Evolutionary conservation across 2,113 vertebrate genomes (phyloP).

Genomic region (Emydura subglobosa): DNA sequence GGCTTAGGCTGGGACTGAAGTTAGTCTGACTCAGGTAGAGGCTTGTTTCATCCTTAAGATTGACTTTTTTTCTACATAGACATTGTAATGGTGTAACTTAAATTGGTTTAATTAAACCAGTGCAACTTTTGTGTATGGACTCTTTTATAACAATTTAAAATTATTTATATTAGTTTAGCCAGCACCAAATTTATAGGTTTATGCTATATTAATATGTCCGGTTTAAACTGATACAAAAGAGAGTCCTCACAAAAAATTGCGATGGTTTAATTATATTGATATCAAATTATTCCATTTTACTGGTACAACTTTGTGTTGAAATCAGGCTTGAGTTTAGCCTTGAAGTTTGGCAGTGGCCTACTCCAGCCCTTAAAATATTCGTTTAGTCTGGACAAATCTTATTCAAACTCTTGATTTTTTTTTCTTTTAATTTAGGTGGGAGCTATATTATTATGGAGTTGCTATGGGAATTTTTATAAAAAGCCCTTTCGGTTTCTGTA

Average conservation of each 20-base stretch:
- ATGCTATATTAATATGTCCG: background rate
- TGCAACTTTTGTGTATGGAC: background rate
- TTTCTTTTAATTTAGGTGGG: background rate
- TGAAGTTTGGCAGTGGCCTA: background rate
- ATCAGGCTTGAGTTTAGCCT: background rate
- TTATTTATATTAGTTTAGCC: background rate
- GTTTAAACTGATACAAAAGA: background rate
- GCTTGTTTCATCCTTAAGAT: background rate
- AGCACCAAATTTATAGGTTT: background rate
- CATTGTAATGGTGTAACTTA: background rate
- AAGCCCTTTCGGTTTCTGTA: background rate
- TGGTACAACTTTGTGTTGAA: background rate
- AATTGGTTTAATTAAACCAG: background rate
- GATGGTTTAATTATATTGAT: background rate
- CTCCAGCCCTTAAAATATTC: background rate
- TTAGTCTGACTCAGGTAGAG: background rate
- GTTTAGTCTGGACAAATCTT: background rate
- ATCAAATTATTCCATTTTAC: background rate
- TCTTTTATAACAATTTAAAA: background rate
- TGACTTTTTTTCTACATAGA: background rate
- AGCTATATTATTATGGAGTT: background rate
- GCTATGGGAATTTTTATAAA: background rate
- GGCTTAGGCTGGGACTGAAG: background rate
- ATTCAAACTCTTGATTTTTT: background rate
- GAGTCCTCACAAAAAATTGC: background rate